Conservation (phyloP, 2,797 vertebrate genomes). For the Nannoperca australis region DNA sequence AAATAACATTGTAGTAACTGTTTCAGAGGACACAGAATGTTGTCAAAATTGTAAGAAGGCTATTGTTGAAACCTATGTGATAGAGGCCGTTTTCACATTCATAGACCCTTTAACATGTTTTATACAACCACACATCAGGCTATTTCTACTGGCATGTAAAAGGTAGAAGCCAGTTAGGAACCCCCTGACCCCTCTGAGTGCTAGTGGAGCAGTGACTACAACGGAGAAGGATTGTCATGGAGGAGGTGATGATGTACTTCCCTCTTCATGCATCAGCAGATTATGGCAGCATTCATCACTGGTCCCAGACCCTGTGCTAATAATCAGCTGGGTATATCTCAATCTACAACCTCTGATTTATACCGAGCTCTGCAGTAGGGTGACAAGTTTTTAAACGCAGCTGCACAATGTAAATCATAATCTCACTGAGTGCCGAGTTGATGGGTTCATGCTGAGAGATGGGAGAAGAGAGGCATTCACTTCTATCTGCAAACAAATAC, state of each 20-base stretch:
- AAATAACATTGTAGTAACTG: neutral
- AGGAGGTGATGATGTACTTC: constrained; percentile 76
- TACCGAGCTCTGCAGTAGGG: constrained; percentile 56
- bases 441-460: constrained; percentile 57
- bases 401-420: constrained; percentile 75
- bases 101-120: constrained; percentile 20
- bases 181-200: constrained; percentile 1
- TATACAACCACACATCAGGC: constrained; percentile 8
- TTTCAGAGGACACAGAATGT: neutral
- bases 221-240: constrained; percentile 63
- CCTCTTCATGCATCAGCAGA: constrained; percentile 81
- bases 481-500: constrained; percentile 53
- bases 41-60: neutral
- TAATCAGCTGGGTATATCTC: constrained; percentile 80
- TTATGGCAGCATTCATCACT: constrained; percentile 80
- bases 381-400: constrained; percentile 81
- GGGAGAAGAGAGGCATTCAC: constrained; percentile 27
- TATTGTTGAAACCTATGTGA: neutral
- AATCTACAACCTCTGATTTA: constrained; percentile 80
- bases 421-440: constrained; percentile 45
- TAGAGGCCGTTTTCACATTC: neutral
- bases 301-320: constrained; percentile 66
- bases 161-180: constrained; percentile 6
- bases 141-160: constrained; percentile 28
- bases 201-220: constrained; percentile 51